These are phyloP conservation scores for Phragmatobia fuliginosa DNA, from an alignment of 2,888 invertebrate species.

Conservation along the genomic window DNA sequence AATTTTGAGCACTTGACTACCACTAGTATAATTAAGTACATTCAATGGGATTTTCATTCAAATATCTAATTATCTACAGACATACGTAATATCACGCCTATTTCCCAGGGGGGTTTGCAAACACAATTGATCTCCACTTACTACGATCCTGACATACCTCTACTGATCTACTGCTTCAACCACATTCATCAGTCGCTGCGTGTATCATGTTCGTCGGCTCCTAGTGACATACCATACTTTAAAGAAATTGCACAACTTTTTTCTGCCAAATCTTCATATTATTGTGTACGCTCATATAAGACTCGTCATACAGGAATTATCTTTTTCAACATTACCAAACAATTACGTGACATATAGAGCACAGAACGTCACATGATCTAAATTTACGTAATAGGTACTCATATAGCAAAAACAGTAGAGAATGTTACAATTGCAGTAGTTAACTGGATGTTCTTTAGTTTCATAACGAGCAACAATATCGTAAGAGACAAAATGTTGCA, in stretches of 20 bases:
- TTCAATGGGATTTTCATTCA: slow-evolving; percentile 35
- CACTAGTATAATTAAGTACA: slow-evolving; percentile 16
- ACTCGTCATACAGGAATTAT: slow-evolving; percentile 44
- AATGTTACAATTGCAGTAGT: not conserved
- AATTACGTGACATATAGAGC: slow-evolving; percentile 64
- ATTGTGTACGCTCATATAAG: slow-evolving; percentile 54
- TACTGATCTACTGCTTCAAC: too few relatives aligned
- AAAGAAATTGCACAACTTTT: slow-evolving; percentile 11
- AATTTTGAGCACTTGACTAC: too few relatives aligned
- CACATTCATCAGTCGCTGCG: too few relatives aligned
- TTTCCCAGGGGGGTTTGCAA: too few relatives aligned
- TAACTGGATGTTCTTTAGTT: not conserved
- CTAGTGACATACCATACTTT: too few relatives aligned
- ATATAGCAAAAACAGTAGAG: not conserved
- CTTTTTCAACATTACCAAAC: slow-evolving; percentile 60
- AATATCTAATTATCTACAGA: slow-evolving; percentile 13
- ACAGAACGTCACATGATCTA: slow-evolving; percentile 53
- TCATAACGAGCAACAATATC: not conserved
- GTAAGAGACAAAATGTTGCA: not conserved
- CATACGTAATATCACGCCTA: too few relatives aligned
- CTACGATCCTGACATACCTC: too few relatives aligned
- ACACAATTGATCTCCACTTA: too few relatives aligned
- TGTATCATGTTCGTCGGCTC: too few relatives aligned
- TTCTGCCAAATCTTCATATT: slow-evolving; percentile 9
- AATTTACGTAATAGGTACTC: slow-evolving; percentile 60